These are phyloP conservation scores for Pangasius sanitwongsei DNA, from an alignment of 2,797 vertebrate species.

Conservation along the genomic window DNA sequence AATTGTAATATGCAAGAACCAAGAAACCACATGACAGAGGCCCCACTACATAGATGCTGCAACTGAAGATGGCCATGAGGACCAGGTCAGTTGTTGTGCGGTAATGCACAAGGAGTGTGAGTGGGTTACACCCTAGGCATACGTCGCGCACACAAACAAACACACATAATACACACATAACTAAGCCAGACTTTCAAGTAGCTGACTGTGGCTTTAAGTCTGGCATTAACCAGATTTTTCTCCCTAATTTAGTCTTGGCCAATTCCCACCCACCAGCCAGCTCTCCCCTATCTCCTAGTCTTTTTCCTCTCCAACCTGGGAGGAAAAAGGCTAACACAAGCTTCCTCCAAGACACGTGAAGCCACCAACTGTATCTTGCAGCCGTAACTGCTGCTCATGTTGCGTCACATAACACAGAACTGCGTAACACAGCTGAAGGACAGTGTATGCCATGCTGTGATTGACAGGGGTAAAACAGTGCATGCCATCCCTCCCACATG, in stretches of 20 bases:
- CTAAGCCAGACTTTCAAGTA: background rate
- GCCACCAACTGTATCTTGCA: background rate
- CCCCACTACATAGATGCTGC: background rate
- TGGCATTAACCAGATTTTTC: background rate
- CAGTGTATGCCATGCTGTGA: background rate
- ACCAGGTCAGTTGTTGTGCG: no score
- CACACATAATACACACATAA: no score
- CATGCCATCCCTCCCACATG: no score
- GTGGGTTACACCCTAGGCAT: background rate
- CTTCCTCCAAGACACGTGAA: background rate
- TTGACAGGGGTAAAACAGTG: background rate
- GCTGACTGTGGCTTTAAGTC: background rate
- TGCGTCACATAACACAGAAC: background rate
- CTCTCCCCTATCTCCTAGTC: no score
- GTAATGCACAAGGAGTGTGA: background rate
- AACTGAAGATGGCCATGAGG: background rate
- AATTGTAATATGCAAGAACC: background rate
- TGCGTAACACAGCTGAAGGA: background rate
- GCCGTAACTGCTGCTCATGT: background rate
- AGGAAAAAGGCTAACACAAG: background rate
- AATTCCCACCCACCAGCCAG: background rate
- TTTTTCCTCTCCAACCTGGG: no score
- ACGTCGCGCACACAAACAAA: no score
- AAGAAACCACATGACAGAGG: background rate
- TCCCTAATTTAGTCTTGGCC: background rate